Evolutionary conservation across 2,797 vertebrate species (phyloP), one percentile per base, ranked within the genome.

Genomic region (Darevskia nairensis): DNA sequence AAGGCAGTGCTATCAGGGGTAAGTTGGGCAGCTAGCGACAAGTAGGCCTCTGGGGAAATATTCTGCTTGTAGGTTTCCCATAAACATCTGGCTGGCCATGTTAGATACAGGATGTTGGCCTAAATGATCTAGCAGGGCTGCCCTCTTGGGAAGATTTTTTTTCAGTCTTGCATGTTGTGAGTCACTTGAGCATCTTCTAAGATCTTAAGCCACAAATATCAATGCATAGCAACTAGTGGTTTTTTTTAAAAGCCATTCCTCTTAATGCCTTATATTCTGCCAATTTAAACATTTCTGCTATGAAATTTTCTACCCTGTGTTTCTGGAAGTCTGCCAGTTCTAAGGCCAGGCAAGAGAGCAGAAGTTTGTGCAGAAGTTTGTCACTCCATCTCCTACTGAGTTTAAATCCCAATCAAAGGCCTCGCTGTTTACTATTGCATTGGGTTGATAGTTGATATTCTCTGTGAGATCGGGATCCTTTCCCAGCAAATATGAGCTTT

Each of bases 391-490:
- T 93, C 64, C n/a, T 25, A 69, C 69, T 41, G 61, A 86, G 71
- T 91, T 90, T 89, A 88, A 84, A 84, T 85, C 78, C 86, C 88
- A 76, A 82, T 55, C 80, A 89, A 92, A 93, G 90, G 11, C 72
- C 13, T 2, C 46, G 72, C 55, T 83, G 13, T 90, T 92, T 81
- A 92, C 72, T 88, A 21, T 90, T 94, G 23, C 75, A 77, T 90
- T 85, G 90, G 41, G 11, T 66, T 77, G 2, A 35, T 46, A 61
- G 86, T 93, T 94, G 90, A 86, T 74, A 86, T 93, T 95, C 90
- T 84, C 76, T 84, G 90, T 88, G 86, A 94, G 85, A 59, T 92
- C 86, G 87, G 83, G 59, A 68, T 84, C 44, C 72, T 64, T 80
- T 90, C 71, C 44, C 55, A 1, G 61, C 66, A 90, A 82, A 29